phyloP scores from a whole-genome alignment of 1,140 invertebrate species.

The Trichonephila clavipes region DNA sequence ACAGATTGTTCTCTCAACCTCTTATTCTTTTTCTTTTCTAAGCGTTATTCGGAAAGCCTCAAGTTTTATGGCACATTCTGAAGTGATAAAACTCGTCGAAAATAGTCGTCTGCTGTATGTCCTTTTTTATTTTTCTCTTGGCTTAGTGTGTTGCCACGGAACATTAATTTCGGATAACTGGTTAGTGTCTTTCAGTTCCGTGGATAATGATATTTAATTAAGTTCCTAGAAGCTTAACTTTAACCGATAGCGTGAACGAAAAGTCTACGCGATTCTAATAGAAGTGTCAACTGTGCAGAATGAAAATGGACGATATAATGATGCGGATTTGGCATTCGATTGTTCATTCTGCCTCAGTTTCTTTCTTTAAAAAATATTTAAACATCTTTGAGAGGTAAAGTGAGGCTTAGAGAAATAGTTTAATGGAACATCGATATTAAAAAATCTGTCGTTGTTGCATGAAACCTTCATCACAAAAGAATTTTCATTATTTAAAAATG shows the following conservation, averaged over 20 bases:
- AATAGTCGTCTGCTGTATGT: conserved; percentile 63
- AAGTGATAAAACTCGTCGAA: conserved; percentile 62
- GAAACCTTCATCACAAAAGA: too few species aligned
- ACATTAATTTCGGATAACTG: conserved; percentile 75
- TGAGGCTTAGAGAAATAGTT: not conserved
- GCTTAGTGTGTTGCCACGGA: conserved; percentile 57
- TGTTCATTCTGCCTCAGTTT: not conserved
- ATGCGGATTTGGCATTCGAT: conserved; percentile 45
- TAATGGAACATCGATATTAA: too few species aligned
- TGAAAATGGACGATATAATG: conserved; percentile 58
- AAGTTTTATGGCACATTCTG: conserved; percentile 60
- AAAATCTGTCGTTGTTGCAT: too few species aligned
- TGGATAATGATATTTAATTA: conserved; percentile 74
- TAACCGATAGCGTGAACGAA: conserved; percentile 47
- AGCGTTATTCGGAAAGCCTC: not conserved
- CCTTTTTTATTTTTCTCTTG: conserved; percentile 29
- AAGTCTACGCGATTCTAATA: conserved; percentile 28
- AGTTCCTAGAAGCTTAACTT: conserved; percentile 60
- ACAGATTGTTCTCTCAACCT: conserved; percentile 20
- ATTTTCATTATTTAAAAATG: too few species aligned
- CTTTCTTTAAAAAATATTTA: not conserved
- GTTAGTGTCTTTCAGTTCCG: conserved; percentile 64
- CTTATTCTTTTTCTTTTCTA: conserved; percentile 42
- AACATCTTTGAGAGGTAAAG: not conserved
- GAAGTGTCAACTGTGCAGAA: conserved; percentile 64